phyloP scores from a whole-genome alignment of 2,797 vertebrate species.

The Sebastes paucispinis region DNA sequence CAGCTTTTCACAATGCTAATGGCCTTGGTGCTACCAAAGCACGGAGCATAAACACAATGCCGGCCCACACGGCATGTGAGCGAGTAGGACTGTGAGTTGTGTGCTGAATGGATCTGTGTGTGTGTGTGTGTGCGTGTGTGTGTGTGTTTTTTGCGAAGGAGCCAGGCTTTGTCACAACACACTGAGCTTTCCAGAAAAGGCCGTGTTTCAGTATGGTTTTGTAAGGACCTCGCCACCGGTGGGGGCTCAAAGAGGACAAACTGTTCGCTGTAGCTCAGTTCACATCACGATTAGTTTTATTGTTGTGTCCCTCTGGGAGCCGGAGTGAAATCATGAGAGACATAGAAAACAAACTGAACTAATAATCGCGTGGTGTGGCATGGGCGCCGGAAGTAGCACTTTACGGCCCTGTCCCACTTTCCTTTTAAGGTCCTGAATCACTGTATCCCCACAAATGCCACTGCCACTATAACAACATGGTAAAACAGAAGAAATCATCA shows the following conservation, averaged over 20 bases:
- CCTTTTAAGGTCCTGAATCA: too few relatives aligned
- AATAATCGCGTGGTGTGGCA: too few relatives aligned
- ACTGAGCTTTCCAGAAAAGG: conserved; percentile 67
- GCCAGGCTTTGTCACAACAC: conserved; percentile 60
- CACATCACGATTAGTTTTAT: neutral
- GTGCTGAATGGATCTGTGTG: conserved; percentile 55
- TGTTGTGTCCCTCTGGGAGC: neutral
- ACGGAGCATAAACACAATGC: conserved; percentile 65
- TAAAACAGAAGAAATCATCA: too few relatives aligned
- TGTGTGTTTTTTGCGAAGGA: conserved; percentile 42
- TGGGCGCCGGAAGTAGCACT: too few relatives aligned
- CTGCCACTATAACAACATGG: too few relatives aligned
- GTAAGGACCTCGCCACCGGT: conserved; percentile 18
- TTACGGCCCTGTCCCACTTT: too few relatives aligned
- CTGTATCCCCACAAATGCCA: too few relatives aligned
- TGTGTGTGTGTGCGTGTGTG: conserved; percentile 2
- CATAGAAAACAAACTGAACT: neutral
- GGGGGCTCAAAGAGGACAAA: conserved; percentile 32
- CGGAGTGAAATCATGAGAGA: neutral
- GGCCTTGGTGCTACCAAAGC: conserved; percentile 66
- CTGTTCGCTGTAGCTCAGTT: conserved; percentile 6
- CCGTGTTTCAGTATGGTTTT: conserved; percentile 62
- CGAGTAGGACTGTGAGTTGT: conserved; percentile 55
- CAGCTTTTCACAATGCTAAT: conserved; percentile 67
- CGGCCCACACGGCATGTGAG: conserved; percentile 62